Conservation (phyloP, 1,140 invertebrate species). For the Euwallacea similis region DNA sequence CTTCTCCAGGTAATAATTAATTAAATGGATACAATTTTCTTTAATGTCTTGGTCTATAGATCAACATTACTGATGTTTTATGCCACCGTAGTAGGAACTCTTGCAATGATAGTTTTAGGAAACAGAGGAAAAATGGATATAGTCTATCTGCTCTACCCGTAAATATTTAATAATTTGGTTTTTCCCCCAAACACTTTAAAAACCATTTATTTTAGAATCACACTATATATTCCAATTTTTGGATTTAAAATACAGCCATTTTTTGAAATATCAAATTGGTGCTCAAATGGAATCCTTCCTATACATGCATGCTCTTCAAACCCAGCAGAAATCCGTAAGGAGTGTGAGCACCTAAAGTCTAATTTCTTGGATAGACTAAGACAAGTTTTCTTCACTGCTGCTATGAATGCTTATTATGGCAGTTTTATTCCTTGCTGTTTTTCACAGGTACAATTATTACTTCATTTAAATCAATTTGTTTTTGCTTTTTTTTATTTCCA, state of each 20-base stretch:
- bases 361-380: constrained; percentile 90
- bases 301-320: constrained; percentile 67
- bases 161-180: constrained; percentile 59
- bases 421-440: constrained; percentile 89
- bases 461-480: too few species aligned
- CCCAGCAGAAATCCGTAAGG: constrained; percentile 72
- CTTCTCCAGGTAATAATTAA: constrained; percentile 25
- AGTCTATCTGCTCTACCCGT: constrained; percentile 88
- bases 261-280: constrained; percentile 62
- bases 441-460: constrained; percentile 64
- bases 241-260: constrained; percentile 72
- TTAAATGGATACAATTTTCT: constrained; percentile 25
- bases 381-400: constrained; percentile 86
- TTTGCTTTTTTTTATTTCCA: too few species aligned
- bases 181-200: constrained; percentile 3
- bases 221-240: constrained; percentile 86
- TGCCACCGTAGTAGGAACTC: constrained; percentile 23
- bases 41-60: constrained; percentile 40
- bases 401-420: constrained; percentile 88
- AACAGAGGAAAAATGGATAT: constrained; percentile 70
- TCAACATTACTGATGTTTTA: constrained; percentile 44
- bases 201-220: constrained; percentile 60
- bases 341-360: constrained; percentile 79
- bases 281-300: constrained; percentile 47
- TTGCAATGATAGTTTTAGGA: constrained; percentile 23